Conservation (phyloP, 2,888 invertebrate species). For the Philhelius pedissequus region DNA sequence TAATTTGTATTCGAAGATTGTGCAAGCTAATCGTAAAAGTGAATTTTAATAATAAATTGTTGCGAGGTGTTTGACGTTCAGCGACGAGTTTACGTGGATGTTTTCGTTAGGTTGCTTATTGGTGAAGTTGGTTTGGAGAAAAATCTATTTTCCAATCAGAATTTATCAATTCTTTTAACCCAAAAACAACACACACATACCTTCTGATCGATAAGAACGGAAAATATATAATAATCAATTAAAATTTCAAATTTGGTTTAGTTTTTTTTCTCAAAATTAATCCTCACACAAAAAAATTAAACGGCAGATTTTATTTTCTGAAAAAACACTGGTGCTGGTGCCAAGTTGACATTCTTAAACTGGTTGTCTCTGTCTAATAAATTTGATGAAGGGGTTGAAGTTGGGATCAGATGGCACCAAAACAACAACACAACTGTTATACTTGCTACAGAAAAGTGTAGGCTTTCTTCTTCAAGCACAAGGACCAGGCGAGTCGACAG, state of each 20-base stretch:
- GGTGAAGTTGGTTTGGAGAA: background rate
- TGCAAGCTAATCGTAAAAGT: slow-evolving; percentile 12
- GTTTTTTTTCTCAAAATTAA: slow-evolving; percentile 23
- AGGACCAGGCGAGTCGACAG: slow-evolving; percentile 8
- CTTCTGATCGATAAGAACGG: background rate
- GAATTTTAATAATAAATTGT: slow-evolving; percentile 10
- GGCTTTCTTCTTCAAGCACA: background rate
- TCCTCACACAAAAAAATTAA: slow-evolving; percentile 4
- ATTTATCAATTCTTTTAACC: background rate
- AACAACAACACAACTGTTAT: slow-evolving; percentile 56
- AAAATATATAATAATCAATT: background rate
- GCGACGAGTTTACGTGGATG: slow-evolving; percentile 61
- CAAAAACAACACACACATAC: background rate
- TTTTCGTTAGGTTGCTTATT: slow-evolving; percentile 43
- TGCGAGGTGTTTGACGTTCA: slow-evolving; percentile 28
- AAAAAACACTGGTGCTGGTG: slow-evolving; percentile 34
- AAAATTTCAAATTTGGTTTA: background rate
- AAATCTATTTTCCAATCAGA: background rate
- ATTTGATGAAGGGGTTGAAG: too few relatives aligned
- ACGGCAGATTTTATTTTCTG: slow-evolving; percentile 20
- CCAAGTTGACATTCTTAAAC: slow-evolving; percentile 47
- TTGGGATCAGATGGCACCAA: background rate
- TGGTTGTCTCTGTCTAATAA: slow-evolving; percentile 41
- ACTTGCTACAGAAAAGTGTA: slow-evolving; percentile 46
- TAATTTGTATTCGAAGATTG: background rate